Base-by-base conservation (phyloP, 2,888 invertebrate genomes). In the Physocephala rufipes region DNA sequence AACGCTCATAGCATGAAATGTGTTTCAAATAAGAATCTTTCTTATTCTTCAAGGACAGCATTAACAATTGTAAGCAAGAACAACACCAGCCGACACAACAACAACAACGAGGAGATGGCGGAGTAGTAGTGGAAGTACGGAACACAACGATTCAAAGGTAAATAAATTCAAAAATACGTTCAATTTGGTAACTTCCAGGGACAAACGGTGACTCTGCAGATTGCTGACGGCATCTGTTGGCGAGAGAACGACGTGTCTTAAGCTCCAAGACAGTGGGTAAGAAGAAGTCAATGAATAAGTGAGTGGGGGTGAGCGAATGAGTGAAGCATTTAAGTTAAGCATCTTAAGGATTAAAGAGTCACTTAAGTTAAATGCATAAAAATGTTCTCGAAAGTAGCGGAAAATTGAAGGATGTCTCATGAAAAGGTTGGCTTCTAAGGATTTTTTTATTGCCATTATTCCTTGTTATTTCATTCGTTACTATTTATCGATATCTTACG, bases 331-430 rank as follows among this genome's bases (percentile, higher is more conserved):
- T 76, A 70, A 74, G 77, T 75, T 82, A 81, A 82, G 82, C 81
- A 79, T 79, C 82, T 83, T 82, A 81, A 79, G 81, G 82, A 83
- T 83, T 83, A 83, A 83, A 81, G 83, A 83, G 82, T 83, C 82
- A 83, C 82, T 83, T 82, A 82, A 83, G 82, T 83, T 83, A 83
- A 83, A 83, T 82, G 83, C 82, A 82, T 82, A 79, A 81, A 81
- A 82, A 80, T 82, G 80, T 79, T 81, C 78, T 78, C 68, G 66
- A 55, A 82, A 82, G 81, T 78, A 81, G 80, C 82, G 80, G 79
- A 81, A 79, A 81, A 80, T 36, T 7, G 36, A 36, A 36, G 36
- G 4, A 36, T 36, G 36, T 7, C 9, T 7, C 36, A 36, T 36
- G 36, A 36, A 36, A n/a, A 36, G 36, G 36, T 36, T 36, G 36